Base-by-base conservation (phyloP, 2,797 vertebrate species). In the Morelia viridis region DNA sequence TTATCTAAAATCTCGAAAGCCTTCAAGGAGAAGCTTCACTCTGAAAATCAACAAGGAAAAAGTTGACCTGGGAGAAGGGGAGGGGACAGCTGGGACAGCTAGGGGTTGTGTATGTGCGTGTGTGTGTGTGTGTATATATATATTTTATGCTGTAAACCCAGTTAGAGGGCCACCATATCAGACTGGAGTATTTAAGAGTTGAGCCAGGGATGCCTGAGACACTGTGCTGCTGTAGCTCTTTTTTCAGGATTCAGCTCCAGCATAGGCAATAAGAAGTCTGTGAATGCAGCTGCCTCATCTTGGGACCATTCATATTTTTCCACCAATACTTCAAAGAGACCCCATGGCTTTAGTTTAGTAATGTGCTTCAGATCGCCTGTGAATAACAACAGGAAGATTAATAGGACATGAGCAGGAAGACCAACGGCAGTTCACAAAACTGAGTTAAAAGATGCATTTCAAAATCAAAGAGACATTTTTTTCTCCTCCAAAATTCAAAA, bases 261-360 rank as follows among this genome's bases (percentile, higher is more conserved):
- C 99, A 99, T 99, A 56, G 99, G 99, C 85, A 99, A 96, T 94
- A 99, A 98, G 98, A 99, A 99, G 97, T 98, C 98, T 93, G 98
- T 98, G 98, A 99, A 99, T 65, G 96, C 97, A 93, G 98, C 97
- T 9, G 99, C 99, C 93, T 99, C 99, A 2, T 99, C 99, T 95
- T 98, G 98, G 94, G 98, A 88, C 99, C 99, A 99, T 96, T 99
- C 99, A 0, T 99, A 99, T 96, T 99, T 99, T 94, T 99, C 99
- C 89, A 99, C 98, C 93, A 99, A 94, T 89, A 99, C 99, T 90
- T 99, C 99, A 57, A 98, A 96, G 92, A 99, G 98, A 92, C 98
- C 99, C 99, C 99, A 99, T 0, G 99, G 99, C 96, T 99, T 99
- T 97, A 99, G 97, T 97, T 99, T 99, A 88, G 98, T 99, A 97